Evolutionary conservation across 53 echinoderm and acorn worm genomes (phyloP), one percentile per base, ranked within the genome.

Genomic region (Hippasteria phrygiana): DNA sequence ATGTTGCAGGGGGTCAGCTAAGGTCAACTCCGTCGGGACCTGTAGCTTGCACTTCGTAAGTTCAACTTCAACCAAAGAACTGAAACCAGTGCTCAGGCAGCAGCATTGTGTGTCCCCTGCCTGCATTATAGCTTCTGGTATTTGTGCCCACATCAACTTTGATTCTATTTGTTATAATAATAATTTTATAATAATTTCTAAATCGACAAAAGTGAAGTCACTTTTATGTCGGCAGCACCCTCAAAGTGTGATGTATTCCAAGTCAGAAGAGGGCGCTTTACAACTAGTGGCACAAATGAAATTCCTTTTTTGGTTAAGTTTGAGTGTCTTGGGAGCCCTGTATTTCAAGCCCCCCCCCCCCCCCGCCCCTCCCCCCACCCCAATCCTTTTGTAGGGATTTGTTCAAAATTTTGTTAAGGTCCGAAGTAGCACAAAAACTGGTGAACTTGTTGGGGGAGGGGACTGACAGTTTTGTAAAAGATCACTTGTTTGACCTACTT

Each of bases 1-100:
- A 43, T 65, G 43, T 46, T 66, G 64, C 66, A 64, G 22, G 65
- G 43, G 82, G 82, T 82, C 82, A 82, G 32, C 16, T 29, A n/a
- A 82, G 65, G 82, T 66, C 82, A 66, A 45, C 64, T 63, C 82
- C 47, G 65, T 66, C 34, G 82, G 82, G 82, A 82, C 32, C 82
- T 82, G 82, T 64, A 47, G 66, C 45, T 82, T 82, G 82, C 66
- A 82, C 82, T 82, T 56, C 27, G 20, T 4, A 79, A 39, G 79
- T 79, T 79, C 79, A 74, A 37, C 48, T 62, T 20, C 48, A 82
- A 59, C n/a, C 59, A 14, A 59, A 59, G 26, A 24, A 14, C 26
- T 59, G 59, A 26, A 8, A 59, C n/a, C 46, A 45, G 46, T 45
- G 46, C 46, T 11, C 46, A 7, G 46, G 17, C 54, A 54, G 3